A percentile compares a stretch with the other conserved stretches of the same genome.
Evolutionary conservation across 2,797 vertebrate species (phyloP).

Genomic region (Centropyge bicolor): DNA sequence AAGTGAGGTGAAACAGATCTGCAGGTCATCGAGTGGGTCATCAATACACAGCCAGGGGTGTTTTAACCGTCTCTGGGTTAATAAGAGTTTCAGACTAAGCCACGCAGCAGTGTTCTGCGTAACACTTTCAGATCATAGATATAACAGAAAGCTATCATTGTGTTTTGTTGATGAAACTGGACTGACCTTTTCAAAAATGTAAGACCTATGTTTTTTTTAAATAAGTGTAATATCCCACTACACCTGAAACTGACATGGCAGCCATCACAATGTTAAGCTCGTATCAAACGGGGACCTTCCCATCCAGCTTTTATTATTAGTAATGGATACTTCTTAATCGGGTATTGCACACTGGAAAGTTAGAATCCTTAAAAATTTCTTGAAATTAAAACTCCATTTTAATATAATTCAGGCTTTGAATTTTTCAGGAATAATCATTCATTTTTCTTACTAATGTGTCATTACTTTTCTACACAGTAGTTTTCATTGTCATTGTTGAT

Average conservation of each 20-base stretch:
- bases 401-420: not conserved
- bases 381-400: slow-evolving; percentile 4
- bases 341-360: not conserved
- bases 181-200: not conserved
- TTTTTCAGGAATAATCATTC: not conserved
- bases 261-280: slow-evolving; percentile 3
- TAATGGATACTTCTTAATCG: not conserved
- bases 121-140: slow-evolving; percentile 23
- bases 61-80: slow-evolving; percentile 49
- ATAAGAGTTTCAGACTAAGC: slow-evolving; percentile 42
- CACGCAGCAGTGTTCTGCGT: slow-evolving; percentile 3
- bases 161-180: not conserved
- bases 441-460: not conserved
- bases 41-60: slow-evolving; percentile 51
- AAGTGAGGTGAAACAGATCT: slow-evolving; percentile 51
- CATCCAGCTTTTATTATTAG: slow-evolving; percentile 8
- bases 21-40: slow-evolving; percentile 51
- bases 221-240: not conserved
- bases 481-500: not conserved
- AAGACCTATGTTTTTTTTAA: not conserved
- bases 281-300: not conserved
- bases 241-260: slow-evolving; percentile 23
- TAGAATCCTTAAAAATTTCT: not conserved
- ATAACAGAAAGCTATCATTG: not conserved
- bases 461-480: too few relatives aligned